Evolutionary conservation across 1,140 invertebrate species (phyloP), one percentile per base, ranked within the genome.

Genomic region (Dendrolimus punctatus): DNA sequence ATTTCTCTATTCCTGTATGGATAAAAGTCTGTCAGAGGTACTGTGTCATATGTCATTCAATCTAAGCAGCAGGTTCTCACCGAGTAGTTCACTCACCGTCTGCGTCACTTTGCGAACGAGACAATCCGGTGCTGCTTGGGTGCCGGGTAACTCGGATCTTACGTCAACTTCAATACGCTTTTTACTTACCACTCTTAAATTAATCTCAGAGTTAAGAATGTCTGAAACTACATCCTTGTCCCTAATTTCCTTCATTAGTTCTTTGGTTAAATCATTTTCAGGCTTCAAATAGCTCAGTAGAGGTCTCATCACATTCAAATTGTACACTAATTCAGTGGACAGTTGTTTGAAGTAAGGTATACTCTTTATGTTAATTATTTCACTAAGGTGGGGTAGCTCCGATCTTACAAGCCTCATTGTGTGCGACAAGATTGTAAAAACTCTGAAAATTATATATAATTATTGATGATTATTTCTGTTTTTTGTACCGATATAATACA

Each of bases 341-440:
- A 83, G 46, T 7, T 73, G 54, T 44, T 74, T 68, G 5, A 85
- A 48, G 45, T 74, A 80, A 6, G 61, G 55, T 2, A 75, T 39
- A 1, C 75, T 57, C 8, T 55, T 74, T 38, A 85, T 55, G 0
- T 80, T 80, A 2, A 65, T 55, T 4, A 83, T 50, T 58, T 83
- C 77, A 40, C 76, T 69, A 0, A 85, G 56, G 40, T 85, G 72
- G 0, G 82, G 80, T 7, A 80, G 10, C 41, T 80, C 64, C 5
- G 79, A 65, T 49, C 68, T 55, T 3, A 83, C 45, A 1, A 85
- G 43, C 49, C 62, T 71, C 2, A 59, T 49, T 5, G 72, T 71
- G 9, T 69, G 61, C 5, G 76, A 51, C 8, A 79, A 10, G 6
- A 85, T 69, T 60, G 64, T 63, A 0, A 68, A 47, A 36, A 79